phyloP scores from a whole-genome alignment of 1,140 invertebrate species.

The Trachelipus rathkii region DNA sequence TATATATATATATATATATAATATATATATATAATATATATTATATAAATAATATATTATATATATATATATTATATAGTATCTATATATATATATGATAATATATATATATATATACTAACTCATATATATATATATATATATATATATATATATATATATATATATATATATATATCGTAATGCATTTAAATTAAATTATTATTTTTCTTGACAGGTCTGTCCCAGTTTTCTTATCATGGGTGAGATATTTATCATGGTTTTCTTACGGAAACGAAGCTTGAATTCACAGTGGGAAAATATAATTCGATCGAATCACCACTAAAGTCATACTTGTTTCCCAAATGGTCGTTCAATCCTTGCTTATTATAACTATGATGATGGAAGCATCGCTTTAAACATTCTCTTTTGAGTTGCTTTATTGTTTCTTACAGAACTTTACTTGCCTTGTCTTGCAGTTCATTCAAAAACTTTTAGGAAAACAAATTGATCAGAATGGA shows the following conservation, averaged over 20 bases:
- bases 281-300: conserved; percentile 54
- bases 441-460: conserved; percentile 58
- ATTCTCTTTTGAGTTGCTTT: conserved; percentile 63
- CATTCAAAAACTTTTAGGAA: conserved; percentile 26
- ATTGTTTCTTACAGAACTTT: conserved; percentile 70
- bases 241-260: conserved; percentile 57
- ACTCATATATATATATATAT: no score
- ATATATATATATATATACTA: no score
- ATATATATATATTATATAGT: no score
- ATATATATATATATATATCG: no score
- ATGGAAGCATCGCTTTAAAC: conserved; percentile 66
- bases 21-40: no score
- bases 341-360: conserved; percentile 19
- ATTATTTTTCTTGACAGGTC: conserved; percentile 49
- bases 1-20: no score
- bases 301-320: conserved; percentile 31
- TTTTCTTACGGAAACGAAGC: conserved; percentile 56
- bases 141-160: no score
- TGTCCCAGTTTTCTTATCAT: conserved; percentile 53
- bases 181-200: background rate
- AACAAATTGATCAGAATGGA: background rate
- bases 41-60: no score
- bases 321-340: conserved; percentile 14
- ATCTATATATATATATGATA: no score
- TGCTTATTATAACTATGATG: conserved; percentile 18